Conservation (phyloP, 30 jellyfish, hydroid and myxozoan genomes). For the Mastigias papua region DNA sequence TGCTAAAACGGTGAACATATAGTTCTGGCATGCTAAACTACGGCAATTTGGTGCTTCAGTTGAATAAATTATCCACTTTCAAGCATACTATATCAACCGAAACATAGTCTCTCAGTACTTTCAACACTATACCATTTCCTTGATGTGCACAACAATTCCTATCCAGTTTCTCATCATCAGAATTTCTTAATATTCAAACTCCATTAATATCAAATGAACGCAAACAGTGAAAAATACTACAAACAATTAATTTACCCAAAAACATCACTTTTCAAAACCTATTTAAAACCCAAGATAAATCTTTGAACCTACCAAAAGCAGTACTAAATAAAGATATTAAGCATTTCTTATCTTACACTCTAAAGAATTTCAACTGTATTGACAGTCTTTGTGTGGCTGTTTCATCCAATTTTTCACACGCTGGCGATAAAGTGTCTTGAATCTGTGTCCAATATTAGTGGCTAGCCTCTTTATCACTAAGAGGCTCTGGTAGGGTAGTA, state of each 20-base stretch:
- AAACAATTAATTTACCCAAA: neutral
- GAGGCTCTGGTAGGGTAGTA: slow-evolving; percentile 20
- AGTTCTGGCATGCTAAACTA: neutral
- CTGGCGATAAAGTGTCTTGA: neutral
- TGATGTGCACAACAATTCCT: too few relatives aligned
- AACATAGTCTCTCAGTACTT: too few relatives aligned
- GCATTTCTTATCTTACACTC: neutral
- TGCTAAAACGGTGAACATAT: too few relatives aligned
- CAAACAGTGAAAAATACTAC: neutral
- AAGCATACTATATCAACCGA: neutral
- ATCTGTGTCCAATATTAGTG: neutral
- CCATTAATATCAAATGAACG: too few relatives aligned
- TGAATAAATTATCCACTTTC: too few relatives aligned
- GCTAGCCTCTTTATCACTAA: neutral
- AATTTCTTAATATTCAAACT: too few relatives aligned
- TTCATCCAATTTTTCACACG: neutral
- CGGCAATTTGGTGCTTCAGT: neutral
- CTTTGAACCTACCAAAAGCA: neutral
- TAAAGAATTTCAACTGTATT: too few relatives aligned
- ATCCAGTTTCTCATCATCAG: too few relatives aligned
- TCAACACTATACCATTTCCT: too few relatives aligned
- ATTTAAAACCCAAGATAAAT: neutral
- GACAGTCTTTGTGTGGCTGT: neutral
- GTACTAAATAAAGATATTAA: neutral
- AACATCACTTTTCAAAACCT: neutral